phyloP scores from a whole-genome alignment of 2,113 vertebrate species.

The Trochalopteron elliotii region DNA sequence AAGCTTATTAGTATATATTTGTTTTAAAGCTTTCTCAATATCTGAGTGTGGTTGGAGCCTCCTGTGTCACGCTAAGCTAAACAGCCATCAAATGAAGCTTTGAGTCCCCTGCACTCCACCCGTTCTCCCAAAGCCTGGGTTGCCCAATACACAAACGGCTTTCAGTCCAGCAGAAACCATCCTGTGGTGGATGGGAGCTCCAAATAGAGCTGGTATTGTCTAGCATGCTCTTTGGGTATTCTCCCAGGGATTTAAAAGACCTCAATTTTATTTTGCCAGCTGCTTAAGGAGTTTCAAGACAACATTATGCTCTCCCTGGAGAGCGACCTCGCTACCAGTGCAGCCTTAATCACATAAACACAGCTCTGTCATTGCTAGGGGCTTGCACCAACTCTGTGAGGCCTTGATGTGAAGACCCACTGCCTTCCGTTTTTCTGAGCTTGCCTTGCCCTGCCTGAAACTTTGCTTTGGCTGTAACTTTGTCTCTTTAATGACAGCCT shows the following conservation, averaged over 20 bases:
- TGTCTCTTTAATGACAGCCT: neutral
- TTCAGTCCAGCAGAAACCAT: neutral
- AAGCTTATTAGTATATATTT: neutral
- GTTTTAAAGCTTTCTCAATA: neutral
- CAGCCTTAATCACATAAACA: neutral
- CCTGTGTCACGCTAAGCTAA: neutral
- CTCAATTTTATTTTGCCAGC: neutral
- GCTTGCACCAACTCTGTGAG: neutral
- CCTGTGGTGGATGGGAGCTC: accelerated
- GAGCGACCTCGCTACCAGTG: neutral
- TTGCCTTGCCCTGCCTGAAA: neutral
- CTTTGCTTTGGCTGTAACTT: neutral
- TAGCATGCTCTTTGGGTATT: neutral
- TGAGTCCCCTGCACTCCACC: neutral
- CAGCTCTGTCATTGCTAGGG: neutral
- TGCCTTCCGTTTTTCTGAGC: neutral
- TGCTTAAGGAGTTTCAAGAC: neutral
- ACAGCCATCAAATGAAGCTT: neutral
- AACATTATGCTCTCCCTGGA: neutral
- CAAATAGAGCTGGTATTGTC: neutral
- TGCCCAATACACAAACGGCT: neutral
- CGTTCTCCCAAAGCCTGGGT: neutral
- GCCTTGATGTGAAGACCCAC: neutral
- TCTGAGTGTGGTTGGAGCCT: neutral
- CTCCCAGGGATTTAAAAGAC: neutral